phyloP scores from a whole-genome alignment of 1,140 invertebrate species.

The Drosophila subobscura region DNA sequence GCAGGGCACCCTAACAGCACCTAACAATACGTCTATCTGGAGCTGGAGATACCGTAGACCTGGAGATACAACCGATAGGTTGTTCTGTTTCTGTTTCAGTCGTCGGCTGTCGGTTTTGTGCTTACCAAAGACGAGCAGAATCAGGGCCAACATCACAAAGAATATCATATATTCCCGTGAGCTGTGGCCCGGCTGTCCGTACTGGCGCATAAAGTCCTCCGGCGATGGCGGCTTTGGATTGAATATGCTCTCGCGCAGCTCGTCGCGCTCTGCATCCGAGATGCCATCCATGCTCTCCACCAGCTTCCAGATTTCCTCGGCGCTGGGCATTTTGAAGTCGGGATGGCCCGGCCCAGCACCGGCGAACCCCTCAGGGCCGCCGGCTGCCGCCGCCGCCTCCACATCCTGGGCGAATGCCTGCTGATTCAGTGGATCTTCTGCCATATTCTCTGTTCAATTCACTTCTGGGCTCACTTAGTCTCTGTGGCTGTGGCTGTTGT shows the following conservation, averaged over 20 bases:
- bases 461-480: not conserved
- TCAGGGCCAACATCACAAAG: constrained; percentile 74
- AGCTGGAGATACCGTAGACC: constrained; percentile 10
- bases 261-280: constrained; percentile 85
- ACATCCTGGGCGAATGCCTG: constrained; percentile 80
- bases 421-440: constrained; percentile 73
- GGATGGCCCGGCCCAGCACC: constrained; percentile 43
- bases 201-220: constrained; percentile 71
- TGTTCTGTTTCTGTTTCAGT: constrained; percentile 4
- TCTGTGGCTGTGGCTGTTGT: constrained; percentile 1
- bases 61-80: constrained; percentile 16
- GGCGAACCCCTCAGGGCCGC: constrained; percentile 63
- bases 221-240: constrained; percentile 74
- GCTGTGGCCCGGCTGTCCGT: constrained; percentile 60
- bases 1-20: constrained; percentile 42
- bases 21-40: constrained; percentile 3
- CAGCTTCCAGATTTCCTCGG: constrained; percentile 85
- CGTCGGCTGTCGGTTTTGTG: constrained; percentile 8
- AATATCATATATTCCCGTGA: constrained; percentile 74
- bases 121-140: constrained; percentile 81
- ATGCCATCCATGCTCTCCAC: constrained; percentile 85
- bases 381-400: constrained; percentile 63
- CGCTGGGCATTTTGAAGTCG: constrained; percentile 83
- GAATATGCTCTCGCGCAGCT: constrained; percentile 84
- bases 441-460: constrained; percentile 68